Percentiles rank a stretch among this genome's conserved stretches.
Conservation (phyloP, 1,140 invertebrate species). For the Psix sp. region DNA sequence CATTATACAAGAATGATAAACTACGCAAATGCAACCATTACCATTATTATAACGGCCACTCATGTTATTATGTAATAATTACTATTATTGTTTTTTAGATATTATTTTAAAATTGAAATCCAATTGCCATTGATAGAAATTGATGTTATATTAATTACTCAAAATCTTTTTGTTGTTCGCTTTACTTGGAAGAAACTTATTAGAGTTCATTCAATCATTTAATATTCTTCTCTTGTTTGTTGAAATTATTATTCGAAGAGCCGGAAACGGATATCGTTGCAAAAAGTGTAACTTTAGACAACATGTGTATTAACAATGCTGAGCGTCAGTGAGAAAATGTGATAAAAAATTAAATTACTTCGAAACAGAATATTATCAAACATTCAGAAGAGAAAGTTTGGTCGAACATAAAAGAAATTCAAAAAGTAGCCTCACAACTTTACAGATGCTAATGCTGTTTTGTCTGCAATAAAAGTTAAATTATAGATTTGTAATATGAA, state of each 20-base stretch:
- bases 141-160: too few species aligned
- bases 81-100: conserved; percentile 42
- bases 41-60: conserved; percentile 42
- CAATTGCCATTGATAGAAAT: too few species aligned
- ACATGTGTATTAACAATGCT: conserved; percentile 59
- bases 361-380: conserved; percentile 53
- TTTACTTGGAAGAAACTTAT: conserved; percentile 4
- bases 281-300: conserved; percentile 47
- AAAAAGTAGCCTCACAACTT: conserved; percentile 58
- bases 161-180: too few species aligned
- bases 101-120: conserved; percentile 45
- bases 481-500: conserved; percentile 72
- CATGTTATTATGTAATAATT: conserved; percentile 13
- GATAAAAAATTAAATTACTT: conserved; percentile 47
- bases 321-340: conserved; percentile 46
- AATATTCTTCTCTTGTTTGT: conserved; percentile 9
- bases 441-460: conserved; percentile 66
- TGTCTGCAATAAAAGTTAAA: conserved; percentile 68
- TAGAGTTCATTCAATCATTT: not conserved
- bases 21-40: conserved; percentile 59
- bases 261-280: conserved; percentile 55
- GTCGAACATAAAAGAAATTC: conserved; percentile 56
- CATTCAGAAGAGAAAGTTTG: conserved; percentile 65
- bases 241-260: conserved; percentile 30
- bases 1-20: conserved; percentile 60